Evolutionary conservation across 2,797 vertebrate genomes (phyloP), one percentile per base, ranked within the genome.

Genomic region (Buphagus erythrorhynchus): DNA sequence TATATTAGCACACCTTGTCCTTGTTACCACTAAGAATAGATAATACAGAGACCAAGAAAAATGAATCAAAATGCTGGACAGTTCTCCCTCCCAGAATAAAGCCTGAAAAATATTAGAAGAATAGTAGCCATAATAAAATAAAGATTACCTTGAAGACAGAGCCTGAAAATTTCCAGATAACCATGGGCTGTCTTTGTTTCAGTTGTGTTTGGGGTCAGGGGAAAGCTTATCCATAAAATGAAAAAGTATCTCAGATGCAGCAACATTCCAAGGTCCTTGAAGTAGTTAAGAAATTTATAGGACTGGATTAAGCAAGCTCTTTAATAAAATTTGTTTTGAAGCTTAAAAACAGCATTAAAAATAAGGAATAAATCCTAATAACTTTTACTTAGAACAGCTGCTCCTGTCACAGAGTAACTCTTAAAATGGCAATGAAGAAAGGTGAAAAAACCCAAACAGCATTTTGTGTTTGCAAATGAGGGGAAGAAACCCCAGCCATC

Each of bases 1-100:
- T 68, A 20, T 83, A 59, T 78, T 92, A 91, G 84, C 68, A 93
- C 84, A 72, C 77, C 65, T 91, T 88, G 92, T 90, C 89, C 87
- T 82, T 94, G 52, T 78, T 83, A 45, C 68, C 72, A 62, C 58
- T 88, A 80, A 84, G 91, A 90, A 75, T 9, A 71, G 84, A 63
- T 76, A 75, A 90, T 33, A 58, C 45, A 61, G 38, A 68, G 46
- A 66, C 42, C 15, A 83, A 45, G 88, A 68, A 86, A 68, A 95
- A 80, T 73, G 6, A 86, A 92, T 79, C 81, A 33, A 68, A 88
- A 79, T 85, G 33, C 58, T 73, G 69, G 65, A 68, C 55, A 72
- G 35, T 21, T 73, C 62, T 69, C 33, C 28, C n/a, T 84, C 51
- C 40, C 43, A 67, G 75, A 93, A 81, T 65, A 88, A 82, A 80